Evolutionary conservation across 2,888 invertebrate species (phyloP).

Genomic region (Troides oblongomaculatus): DNA sequence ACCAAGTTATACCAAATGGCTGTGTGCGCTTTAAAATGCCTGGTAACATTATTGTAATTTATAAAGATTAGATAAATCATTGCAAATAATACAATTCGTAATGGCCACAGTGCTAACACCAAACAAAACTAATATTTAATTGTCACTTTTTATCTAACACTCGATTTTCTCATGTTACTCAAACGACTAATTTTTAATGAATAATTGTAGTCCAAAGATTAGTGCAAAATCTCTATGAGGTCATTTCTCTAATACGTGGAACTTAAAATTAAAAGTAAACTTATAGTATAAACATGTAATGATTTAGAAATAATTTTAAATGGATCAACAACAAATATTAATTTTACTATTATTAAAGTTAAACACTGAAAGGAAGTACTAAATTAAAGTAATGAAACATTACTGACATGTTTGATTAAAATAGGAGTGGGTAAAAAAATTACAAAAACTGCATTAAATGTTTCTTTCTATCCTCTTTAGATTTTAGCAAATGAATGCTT

Average conservation of each 20-base stretch:
- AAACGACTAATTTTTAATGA: too few relatives aligned
- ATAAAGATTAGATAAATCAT: background rate
- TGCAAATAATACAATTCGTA: background rate
- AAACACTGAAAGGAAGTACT: background rate
- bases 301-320: background rate
- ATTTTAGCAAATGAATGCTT: slow-evolving; percentile 13
- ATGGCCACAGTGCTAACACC: background rate
- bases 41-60: background rate
- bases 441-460: background rate
- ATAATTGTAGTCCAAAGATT: background rate
- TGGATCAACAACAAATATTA: background rate
- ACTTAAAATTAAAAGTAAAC: background rate
- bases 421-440: background rate
- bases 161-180: background rate
- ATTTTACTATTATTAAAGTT: background rate
- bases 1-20: background rate
- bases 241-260: background rate
- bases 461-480: background rate
- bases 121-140: background rate
- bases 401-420: background rate
- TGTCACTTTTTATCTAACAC: background rate
- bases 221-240: background rate
- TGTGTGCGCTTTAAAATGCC: background rate
- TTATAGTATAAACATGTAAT: background rate
- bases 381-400: background rate